Evolutionary conservation across 1,140 invertebrate species (phyloP).

Genomic region (Triops cancriformis): DNA sequence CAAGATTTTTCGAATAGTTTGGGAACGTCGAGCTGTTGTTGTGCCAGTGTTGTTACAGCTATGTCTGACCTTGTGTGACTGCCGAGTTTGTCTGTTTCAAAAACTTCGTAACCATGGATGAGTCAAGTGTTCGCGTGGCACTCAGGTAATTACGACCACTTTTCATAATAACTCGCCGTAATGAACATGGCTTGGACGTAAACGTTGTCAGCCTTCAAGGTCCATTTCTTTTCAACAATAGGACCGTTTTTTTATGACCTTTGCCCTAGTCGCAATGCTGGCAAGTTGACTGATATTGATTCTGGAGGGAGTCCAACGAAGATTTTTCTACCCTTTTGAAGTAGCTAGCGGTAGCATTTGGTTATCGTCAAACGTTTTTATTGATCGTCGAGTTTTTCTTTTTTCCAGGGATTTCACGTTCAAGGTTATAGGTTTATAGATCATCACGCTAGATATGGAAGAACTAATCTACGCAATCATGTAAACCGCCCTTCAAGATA

Average conservation of each 20-base stretch:
- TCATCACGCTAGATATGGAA: too few species aligned
- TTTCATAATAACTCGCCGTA: not conserved
- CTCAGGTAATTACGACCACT: not conserved
- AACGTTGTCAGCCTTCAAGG: too few species aligned
- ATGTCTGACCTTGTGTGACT: too few species aligned
- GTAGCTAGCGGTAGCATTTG: not conserved
- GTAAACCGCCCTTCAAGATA: not conserved
- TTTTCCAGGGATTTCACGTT: not conserved
- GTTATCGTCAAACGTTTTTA: not conserved
- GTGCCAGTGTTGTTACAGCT: too few species aligned
- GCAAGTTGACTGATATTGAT: slow-evolving; percentile 1
- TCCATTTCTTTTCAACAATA: too few species aligned
- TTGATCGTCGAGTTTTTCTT: not conserved
- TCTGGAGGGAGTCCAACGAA: not conserved
- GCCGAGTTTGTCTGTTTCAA: not conserved
- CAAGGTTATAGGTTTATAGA: not conserved
- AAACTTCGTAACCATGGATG: not conserved
- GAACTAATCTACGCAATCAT: not conserved
- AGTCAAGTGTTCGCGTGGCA: slow-evolving; percentile 4
- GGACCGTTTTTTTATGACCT: too few species aligned
- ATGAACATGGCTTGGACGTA: too few species aligned
- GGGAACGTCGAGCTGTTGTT: too few species aligned
- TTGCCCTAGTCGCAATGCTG: not conserved
- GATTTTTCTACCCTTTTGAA: not conserved
- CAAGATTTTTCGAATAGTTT: too few species aligned